Percentiles rank a stretch among this genome's conserved stretches.
Conservation (phyloP, 2,797 vertebrate species). For the Manis crassicaudata region DNA sequence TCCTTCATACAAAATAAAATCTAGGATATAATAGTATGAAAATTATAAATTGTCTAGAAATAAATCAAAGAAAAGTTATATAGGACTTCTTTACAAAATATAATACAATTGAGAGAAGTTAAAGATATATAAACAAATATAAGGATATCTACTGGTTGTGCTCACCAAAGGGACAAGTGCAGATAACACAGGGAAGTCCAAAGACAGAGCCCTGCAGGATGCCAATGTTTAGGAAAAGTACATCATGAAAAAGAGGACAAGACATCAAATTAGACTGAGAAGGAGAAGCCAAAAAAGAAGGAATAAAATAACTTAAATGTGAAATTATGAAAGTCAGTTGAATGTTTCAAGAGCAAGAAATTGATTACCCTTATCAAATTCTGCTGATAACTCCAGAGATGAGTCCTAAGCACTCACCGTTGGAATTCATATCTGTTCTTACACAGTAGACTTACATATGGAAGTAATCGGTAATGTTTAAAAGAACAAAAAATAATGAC, state of each 20-base stretch:
- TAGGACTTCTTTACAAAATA: background rate
- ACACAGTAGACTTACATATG: too few species aligned
- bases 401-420: background rate
- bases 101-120: background rate
- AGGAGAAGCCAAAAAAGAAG: background rate
- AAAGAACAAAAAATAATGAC: background rate
- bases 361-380: background rate
- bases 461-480: background rate
- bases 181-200: background rate
- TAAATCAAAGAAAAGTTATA: background rate
- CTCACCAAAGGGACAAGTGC: background rate
- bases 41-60: background rate
- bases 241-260: background rate
- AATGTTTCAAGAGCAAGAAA: background rate
- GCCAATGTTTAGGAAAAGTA: background rate
- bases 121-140: background rate
- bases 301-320: background rate
- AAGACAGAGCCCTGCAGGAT: rapidly evolving
- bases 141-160: background rate
- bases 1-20: background rate
- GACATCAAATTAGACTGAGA: background rate
- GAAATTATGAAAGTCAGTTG: background rate
- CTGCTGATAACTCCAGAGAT: too few species aligned
- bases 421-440: background rate
- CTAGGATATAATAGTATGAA: background rate